Conservation (phyloP, 2,888 invertebrate species). For the Hyppa rectilinea region DNA sequence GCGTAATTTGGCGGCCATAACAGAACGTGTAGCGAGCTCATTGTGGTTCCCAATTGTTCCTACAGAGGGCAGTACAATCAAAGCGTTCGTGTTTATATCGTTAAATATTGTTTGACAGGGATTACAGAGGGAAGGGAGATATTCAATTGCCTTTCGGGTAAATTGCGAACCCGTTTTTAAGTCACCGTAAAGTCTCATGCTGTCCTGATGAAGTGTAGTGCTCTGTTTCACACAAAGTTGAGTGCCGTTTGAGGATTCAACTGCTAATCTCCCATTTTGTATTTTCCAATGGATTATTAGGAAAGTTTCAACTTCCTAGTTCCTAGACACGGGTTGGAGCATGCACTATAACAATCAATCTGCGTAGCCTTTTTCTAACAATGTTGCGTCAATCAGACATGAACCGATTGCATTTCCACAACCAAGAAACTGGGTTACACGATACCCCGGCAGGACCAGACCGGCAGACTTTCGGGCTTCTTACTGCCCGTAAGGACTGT, state of each 20-base stretch:
- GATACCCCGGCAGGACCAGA: too few species aligned
- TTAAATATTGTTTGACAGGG: slow-evolving; percentile 46
- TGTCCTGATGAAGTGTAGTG: not conserved
- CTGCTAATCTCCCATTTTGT: not conserved
- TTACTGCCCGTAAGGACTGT: too few species aligned
- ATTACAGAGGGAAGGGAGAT: slow-evolving; percentile 15
- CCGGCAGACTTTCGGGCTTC: too few species aligned
- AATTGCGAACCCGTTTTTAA: not conserved
- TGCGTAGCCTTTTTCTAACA: too few species aligned
- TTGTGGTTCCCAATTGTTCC: slow-evolving; percentile 62
- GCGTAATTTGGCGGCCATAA: slow-evolving; percentile 52
- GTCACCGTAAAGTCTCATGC: not conserved
- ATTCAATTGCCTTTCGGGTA: not conserved
- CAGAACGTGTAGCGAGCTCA: slow-evolving; percentile 40
- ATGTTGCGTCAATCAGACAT: too few species aligned
- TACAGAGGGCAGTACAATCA: slow-evolving; percentile 53
- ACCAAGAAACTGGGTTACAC: too few species aligned
- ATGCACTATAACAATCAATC: too few species aligned
- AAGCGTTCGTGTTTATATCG: slow-evolving; percentile 39
- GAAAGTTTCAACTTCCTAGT: not conserved
- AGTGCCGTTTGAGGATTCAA: not conserved
- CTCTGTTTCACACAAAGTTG: too few species aligned
- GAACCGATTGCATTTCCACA: too few species aligned
- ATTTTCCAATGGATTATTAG: not conserved
- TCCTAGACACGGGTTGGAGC: not conserved